Percentiles rank a stretch among this genome's conserved stretches.
These are phyloP conservation scores for Agapornis canus DNA, from an alignment of 2,797 vertebrate genomes.

Conservation along the genomic window DNA sequence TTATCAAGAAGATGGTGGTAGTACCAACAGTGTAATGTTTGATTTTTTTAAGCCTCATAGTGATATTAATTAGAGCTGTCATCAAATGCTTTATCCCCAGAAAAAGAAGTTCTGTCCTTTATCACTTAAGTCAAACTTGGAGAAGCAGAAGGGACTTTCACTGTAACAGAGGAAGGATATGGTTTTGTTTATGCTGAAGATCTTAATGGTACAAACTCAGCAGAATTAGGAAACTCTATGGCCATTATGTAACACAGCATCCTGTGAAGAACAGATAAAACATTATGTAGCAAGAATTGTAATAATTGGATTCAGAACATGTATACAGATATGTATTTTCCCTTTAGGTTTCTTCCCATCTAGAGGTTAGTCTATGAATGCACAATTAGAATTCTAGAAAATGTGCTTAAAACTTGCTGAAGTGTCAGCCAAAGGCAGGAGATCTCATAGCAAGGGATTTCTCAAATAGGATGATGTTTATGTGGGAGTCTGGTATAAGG, in stretches of 20 bases:
- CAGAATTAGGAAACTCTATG: background rate
- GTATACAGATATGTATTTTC: background rate
- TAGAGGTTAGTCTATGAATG: background rate
- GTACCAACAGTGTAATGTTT: background rate
- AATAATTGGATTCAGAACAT: background rate
- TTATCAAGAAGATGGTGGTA: too few species aligned
- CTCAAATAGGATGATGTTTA: background rate
- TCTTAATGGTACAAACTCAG: background rate
- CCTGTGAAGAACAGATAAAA: background rate
- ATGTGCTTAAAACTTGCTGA: background rate
- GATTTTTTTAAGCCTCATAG: background rate
- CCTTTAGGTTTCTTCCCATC: background rate
- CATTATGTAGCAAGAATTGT: background rate
- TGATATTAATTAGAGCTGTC: background rate
- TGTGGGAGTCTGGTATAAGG: background rate
- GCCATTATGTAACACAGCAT: background rate
- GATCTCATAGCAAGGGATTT: background rate
- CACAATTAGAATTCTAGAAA: background rate
- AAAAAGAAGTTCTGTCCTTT: background rate
- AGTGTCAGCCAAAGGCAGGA: background rate
- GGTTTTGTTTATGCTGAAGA: background rate
- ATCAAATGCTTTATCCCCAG: background rate
- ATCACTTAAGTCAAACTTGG: background rate
- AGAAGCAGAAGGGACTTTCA: background rate
- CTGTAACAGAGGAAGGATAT: background rate